Base-by-base conservation (phyloP, 1,140 invertebrate genomes). In the Micrasema longulum region DNA sequence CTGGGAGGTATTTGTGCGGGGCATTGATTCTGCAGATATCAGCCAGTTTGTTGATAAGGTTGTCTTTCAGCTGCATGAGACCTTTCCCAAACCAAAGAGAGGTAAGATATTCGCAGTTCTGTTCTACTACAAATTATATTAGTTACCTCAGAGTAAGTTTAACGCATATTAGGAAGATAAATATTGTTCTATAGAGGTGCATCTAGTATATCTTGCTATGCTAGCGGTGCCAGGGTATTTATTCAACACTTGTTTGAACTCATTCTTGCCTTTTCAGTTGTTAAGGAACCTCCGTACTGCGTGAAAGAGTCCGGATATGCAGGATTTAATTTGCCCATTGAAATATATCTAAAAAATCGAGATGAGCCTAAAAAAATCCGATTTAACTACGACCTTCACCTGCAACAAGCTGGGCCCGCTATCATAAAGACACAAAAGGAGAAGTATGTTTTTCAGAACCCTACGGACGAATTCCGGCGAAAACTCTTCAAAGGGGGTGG, bases 1-100 rank as follows among this genome's bases (percentile, higher is more conserved):
- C 81, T 99, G 97, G 97, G 94, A 95, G 82, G 91, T 98, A n/a
- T 98, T 94, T 87, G 94, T 99, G 3, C 87, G 92, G 75, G 96
- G 96, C 67, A 88, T 89, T 74, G 93, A 97, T 77, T 91, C 91
- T 73, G 88, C 90, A 71, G 91, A 95, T 77, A 96, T 98, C 75
- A 90, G 95, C 76, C 88, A 94, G 79, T 98, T 95, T 87, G 90
- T 98, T 43, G 96, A 98, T 55, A 97, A 96, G 89, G 95, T 99
- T 74, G 92, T 98, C 2, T 98, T 98, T 81, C 84, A 92, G 79
- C 87, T 98, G 9, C 97, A 98, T 79, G 91, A 95, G 62, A 95
- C 94, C 36, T 99, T 98, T 87, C 90, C 89, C 4, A 96, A 95
- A 78, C 95, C 96, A 50, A 93, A 91, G 83, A 86, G 96, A 87